Evolutionary conservation across 2,888 invertebrate genomes (phyloP), one percentile per base, ranked within the genome.

Genomic region (Dorcus parallelipipedus): DNA sequence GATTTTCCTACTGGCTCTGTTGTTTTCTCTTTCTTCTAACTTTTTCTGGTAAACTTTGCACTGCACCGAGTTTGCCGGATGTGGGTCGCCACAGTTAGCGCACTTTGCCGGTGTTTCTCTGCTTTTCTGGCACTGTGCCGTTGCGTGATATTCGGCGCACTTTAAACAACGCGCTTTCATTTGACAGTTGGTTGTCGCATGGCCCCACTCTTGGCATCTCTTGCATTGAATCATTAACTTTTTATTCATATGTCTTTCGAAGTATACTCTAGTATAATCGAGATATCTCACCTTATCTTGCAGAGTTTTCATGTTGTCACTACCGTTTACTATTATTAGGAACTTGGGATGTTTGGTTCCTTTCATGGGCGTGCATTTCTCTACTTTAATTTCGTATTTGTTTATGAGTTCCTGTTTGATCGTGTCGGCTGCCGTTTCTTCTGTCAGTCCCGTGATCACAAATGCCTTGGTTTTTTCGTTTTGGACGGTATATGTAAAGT

Each of bases 131-230:
- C 60, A 60, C 9, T 52, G 38, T 7, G 6, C 4, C 7, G 60
- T 54, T 23, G 1, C 5, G 38, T 60, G 58, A 3, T 38, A 10
- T 17, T 53, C 45, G 23, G 51, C 43, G 47, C 60, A 58, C 20
- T 58, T 58, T 9, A 60, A 14, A 52, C 60, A 60, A 33, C 38
- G 38, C 5, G 51, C 10, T 4, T 17, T 10, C 8, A 20, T 10
- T 10, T 26, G 47, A 23, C 60, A 54, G 40, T 57, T 60, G 9
- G 45, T 7, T 14, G 52, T 58, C 4, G 47, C 59, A 38, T 56
- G 59, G 5, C 59, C 59, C 59, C 55, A 60, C 52, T 49, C 47
- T 33, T 58, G 62, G 54, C 55, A 56, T 38, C 52, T 59, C 3
- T 59, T 43, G 55, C 59, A 59, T 20, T 59, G 59, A 9, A 51